These are phyloP conservation scores for Python bivittatus DNA, from an alignment of 2,113 vertebrate genomes.

Conservation along the genomic window DNA sequence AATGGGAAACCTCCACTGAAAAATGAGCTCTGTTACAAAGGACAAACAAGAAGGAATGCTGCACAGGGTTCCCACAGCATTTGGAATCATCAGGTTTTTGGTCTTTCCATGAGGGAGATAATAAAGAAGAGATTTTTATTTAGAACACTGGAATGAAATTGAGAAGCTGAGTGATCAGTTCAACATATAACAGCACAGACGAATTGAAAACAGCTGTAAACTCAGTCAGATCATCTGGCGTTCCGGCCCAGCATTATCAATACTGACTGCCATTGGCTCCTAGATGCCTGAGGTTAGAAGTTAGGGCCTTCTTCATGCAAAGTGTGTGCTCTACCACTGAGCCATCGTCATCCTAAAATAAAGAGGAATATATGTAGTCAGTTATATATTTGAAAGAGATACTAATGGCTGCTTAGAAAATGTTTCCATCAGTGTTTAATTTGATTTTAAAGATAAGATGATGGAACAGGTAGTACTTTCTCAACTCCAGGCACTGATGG, in stretches of 20 bases:
- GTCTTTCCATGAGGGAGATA: conserved; percentile 46
- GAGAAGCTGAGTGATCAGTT: background rate
- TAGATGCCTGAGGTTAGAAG: background rate
- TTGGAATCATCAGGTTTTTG: conserved; percentile 49
- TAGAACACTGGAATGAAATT: conserved; percentile 54
- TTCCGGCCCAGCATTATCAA: background rate
- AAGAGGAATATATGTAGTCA: background rate
- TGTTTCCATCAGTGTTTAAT: background rate
- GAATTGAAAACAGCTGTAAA: background rate
- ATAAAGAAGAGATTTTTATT: conserved; percentile 62
- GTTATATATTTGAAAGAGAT: background rate
- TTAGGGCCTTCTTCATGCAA: background rate
- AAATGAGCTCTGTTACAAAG: conserved; percentile 69
- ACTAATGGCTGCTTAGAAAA: background rate
- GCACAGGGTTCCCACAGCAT: conserved; percentile 59
- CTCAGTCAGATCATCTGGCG: background rate
- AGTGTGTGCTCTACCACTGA: background rate
- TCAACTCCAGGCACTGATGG: background rate
- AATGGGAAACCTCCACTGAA: conserved; percentile 69
- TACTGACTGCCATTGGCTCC: background rate
- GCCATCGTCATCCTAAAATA: background rate
- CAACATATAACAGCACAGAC: conserved; percentile 35
- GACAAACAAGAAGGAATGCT: conserved; percentile 63
- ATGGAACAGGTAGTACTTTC: background rate
- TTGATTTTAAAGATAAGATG: background rate